A percentile compares a stretch with the other conserved stretches of the same genome.
Conservation (phyloP, 2,888 invertebrate genomes). For the Erebia aethiops region DNA sequence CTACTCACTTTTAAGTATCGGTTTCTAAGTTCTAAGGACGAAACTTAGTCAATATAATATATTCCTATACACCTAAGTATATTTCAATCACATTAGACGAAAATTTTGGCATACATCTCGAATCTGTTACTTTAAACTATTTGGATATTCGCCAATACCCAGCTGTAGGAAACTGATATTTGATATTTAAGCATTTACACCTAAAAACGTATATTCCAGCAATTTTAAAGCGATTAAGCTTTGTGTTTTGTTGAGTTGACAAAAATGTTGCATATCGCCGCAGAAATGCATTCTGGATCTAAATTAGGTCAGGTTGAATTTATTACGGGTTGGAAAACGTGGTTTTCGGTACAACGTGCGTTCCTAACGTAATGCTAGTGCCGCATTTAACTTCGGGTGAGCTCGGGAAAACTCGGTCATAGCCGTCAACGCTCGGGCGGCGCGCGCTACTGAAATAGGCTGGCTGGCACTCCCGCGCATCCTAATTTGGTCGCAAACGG, state of each 20-base stretch:
- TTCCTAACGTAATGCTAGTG: constrained; percentile 27
- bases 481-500: constrained; percentile 84
- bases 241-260: constrained; percentile 18
- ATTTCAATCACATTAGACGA: constrained; percentile 1
- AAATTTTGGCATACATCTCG: constrained; percentile 21
- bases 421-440: constrained; percentile 53
- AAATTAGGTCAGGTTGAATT: constrained; percentile 29
- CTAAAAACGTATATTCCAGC: constrained; percentile 29
- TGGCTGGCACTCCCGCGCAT: constrained; percentile 61
- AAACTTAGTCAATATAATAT: too few species aligned
- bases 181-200: constrained; percentile 58
- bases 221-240: constrained; percentile 31
- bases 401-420: constrained; percentile 63
- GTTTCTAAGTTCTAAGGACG: too few species aligned
- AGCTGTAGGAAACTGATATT: constrained; percentile 63
- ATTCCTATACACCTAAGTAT: background rate
- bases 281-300: constrained; percentile 34
- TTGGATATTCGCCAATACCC: constrained; percentile 63
- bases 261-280: constrained; percentile 23
- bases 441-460: constrained; percentile 76
- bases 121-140: constrained; percentile 52
- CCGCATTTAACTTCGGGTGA: constrained; percentile 36
- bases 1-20: too few species aligned
- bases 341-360: constrained; percentile 23
- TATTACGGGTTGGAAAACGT: constrained; percentile 30